Conservation (phyloP, 2,113 vertebrate species). For the Pterocles orientalis region DNA sequence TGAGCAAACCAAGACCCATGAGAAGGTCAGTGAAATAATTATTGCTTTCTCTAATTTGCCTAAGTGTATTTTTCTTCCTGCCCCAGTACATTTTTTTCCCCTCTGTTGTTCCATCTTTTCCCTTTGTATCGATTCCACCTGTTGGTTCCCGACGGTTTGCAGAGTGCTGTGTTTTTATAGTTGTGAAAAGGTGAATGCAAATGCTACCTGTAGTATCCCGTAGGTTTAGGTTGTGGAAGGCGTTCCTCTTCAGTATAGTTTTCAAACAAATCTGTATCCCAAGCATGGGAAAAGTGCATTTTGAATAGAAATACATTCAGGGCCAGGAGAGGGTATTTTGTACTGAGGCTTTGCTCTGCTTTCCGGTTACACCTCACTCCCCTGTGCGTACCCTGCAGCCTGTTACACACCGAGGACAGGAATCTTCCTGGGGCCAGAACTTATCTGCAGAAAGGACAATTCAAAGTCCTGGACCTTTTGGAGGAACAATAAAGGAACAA, state of each 20-base stretch:
- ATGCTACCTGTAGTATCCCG: not conserved
- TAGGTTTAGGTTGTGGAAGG: not conserved
- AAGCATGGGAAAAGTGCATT: not conserved
- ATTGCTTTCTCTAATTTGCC: slow-evolving; percentile 3
- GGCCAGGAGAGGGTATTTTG: not conserved
- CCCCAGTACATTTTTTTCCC: not conserved
- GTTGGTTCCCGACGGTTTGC: not conserved
- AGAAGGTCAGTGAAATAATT: slow-evolving; percentile 30
- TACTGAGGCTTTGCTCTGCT: not conserved
- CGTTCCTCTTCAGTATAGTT: not conserved
- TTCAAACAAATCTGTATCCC: not conserved
- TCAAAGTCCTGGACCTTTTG: not conserved
- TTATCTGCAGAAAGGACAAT: not conserved
- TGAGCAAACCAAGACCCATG: not conserved
- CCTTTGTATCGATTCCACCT: not conserved
- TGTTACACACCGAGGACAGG: rapidly evolving
- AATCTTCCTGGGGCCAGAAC: not conserved
- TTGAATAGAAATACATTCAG: not conserved
- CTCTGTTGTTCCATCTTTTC: not conserved
- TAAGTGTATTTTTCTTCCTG: not conserved
- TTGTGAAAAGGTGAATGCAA: not conserved
- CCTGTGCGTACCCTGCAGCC: rapidly evolving
- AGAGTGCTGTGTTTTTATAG: not conserved
- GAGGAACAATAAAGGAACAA: not conserved
- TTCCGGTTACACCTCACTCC: not conserved